Evolutionary conservation across 2,113 vertebrate species (phyloP).

Genomic region (Sprattus sprattus): DNA sequence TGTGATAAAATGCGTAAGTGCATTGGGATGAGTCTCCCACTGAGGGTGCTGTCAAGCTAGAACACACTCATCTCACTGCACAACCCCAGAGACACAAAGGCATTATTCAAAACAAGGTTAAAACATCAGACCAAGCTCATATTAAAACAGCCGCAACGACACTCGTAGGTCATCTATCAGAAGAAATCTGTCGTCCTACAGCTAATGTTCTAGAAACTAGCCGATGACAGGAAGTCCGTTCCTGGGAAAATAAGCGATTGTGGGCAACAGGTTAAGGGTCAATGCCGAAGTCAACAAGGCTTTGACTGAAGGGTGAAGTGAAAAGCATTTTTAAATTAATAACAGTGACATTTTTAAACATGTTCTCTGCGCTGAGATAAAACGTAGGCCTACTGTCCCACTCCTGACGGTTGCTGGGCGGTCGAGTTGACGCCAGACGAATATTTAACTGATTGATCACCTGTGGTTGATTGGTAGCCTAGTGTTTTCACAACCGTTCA

Average conservation of each 20-base stretch:
- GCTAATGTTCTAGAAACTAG: neutral
- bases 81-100: neutral
- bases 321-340: neutral
- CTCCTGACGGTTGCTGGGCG: too few relatives aligned
- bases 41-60: neutral
- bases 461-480: neutral
- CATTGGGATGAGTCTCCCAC: constrained; percentile 23
- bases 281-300: neutral
- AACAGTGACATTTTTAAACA: too few relatives aligned
- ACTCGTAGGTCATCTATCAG: neutral
- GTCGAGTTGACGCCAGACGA: neutral
- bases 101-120: constrained; percentile 1
- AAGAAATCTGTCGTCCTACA: neutral
- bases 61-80: neutral
- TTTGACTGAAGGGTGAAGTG: neutral
- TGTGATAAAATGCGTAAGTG: constrained; percentile 21
- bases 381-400: neutral
- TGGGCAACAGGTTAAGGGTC: neutral
- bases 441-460: neutral
- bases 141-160: neutral
- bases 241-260: neutral
- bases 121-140: neutral
- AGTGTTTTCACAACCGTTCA: neutral
- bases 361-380: too few relatives aligned
- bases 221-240: neutral